Conservation (phyloP, 23 tunicate genomes). For the Ascidia mentula region DNA sequence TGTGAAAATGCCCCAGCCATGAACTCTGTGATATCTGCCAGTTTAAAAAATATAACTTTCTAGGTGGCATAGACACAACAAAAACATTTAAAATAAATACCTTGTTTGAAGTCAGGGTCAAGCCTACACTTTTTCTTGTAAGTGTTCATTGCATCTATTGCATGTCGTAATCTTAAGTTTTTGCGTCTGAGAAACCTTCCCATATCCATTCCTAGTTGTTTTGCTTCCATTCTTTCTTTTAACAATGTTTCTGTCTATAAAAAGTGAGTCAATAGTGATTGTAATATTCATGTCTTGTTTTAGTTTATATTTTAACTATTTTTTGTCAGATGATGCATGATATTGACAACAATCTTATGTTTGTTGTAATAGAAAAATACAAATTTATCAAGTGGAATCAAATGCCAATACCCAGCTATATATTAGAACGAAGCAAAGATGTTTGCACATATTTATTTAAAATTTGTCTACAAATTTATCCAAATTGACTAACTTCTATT, state of each 20-base stretch:
- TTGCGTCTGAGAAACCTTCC: constrained; percentile 6
- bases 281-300: not conserved
- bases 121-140: constrained; percentile 20
- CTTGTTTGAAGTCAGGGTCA: constrained; percentile 22
- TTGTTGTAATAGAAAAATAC: too few relatives aligned
- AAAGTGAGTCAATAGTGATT: too few relatives aligned
- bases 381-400: too few relatives aligned
- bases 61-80: not conserved
- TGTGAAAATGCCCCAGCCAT: not conserved
- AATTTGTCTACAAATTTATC: not conserved
- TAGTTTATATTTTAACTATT: too few relatives aligned
- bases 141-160: constrained; percentile 34
- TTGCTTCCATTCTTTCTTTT: constrained; percentile 18
- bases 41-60: not conserved
- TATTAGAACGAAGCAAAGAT: too few relatives aligned
- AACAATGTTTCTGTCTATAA: constrained; percentile 32
- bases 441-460: too few relatives aligned
- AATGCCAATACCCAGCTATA: too few relatives aligned
- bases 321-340: too few relatives aligned
- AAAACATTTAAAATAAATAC: constrained; percentile 1
- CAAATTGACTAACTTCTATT: constrained; percentile 9
- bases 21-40: not conserved
- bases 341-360: too few relatives aligned
- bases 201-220: not conserved
- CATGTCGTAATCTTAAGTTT: constrained; percentile 17